Evolutionary conservation across 2,113 vertebrate genomes (phyloP).

Genomic region (Oncorhynchus keta): DNA sequence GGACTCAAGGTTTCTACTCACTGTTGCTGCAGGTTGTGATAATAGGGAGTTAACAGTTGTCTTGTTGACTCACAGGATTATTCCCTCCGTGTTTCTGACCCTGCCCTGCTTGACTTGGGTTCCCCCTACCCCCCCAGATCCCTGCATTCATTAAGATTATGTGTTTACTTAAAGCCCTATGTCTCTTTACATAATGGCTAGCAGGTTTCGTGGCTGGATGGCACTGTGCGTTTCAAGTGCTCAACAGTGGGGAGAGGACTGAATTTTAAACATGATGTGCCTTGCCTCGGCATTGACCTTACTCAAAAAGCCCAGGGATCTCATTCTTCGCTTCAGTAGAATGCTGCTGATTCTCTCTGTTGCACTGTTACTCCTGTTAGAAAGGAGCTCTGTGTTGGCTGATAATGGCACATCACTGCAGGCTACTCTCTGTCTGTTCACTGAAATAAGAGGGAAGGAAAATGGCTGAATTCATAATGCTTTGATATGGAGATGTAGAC

Average conservation of each 20-base stretch:
- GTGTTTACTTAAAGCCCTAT: conserved; percentile 69
- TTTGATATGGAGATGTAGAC: conserved; percentile 85
- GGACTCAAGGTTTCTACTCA: conserved; percentile 48
- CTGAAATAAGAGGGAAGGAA: conserved; percentile 60
- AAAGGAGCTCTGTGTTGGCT: conserved; percentile 63
- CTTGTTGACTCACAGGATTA: conserved; percentile 75
- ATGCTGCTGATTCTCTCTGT: conserved; percentile 74
- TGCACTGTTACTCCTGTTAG: conserved; percentile 65
- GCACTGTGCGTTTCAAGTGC: conserved; percentile 66
- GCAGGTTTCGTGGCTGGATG: conserved; percentile 47
- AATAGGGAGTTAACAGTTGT: conserved; percentile 55
- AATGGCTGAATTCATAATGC: conserved; percentile 81
- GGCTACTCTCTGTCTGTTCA: conserved; percentile 73
- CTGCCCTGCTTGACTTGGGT: conserved; percentile 69
- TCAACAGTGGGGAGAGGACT: conserved; percentile 54
- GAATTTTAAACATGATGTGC: conserved; percentile 72
- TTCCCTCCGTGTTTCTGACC: conserved; percentile 70
- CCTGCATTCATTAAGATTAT: conserved; percentile 73
- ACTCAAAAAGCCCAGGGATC: conserved; percentile 74
- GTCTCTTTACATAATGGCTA: conserved; percentile 71
- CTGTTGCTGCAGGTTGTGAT: conserved; percentile 52
- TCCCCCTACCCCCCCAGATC: conserved; percentile 60
- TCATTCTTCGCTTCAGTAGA: conserved; percentile 75
- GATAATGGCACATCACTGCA: conserved; percentile 72
- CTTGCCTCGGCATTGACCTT: conserved; percentile 72